Conservation (phyloP, 2,888 invertebrate genomes). For the Dorcus hopei region DNA sequence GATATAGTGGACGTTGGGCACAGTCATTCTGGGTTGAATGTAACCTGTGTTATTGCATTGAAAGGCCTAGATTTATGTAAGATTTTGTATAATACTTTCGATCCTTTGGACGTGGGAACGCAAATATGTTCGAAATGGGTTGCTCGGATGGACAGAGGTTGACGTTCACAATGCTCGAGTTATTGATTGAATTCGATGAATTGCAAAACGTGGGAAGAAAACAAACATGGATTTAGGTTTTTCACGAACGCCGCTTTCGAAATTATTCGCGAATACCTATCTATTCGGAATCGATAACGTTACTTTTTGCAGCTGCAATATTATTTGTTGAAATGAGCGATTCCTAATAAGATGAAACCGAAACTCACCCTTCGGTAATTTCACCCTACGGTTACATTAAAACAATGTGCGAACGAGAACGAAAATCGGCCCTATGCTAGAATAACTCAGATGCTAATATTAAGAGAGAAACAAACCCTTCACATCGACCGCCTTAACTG, state of each 20-base stretch:
- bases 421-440: slow-evolving; percentile 6
- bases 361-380: neutral
- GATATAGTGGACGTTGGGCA: neutral
- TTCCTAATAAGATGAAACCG: no score
- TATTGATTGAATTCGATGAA: slow-evolving; percentile 12
- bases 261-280: no score
- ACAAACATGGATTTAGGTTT: slow-evolving; percentile 4
- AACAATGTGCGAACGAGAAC: slow-evolving; percentile 14
- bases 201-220: slow-evolving; percentile 11
- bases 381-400: slow-evolving; percentile 10
- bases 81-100: slow-evolving; percentile 29
- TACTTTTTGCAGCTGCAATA: no score
- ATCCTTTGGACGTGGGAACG: slow-evolving; percentile 29
- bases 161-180: slow-evolving; percentile 7
- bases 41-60: slow-evolving; percentile 16
- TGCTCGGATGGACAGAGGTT: slow-evolving; percentile 19
- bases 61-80: slow-evolving; percentile 30
- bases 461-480: slow-evolving; percentile 13
- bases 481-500: neutral
- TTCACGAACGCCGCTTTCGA: neutral
- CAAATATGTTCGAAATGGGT: slow-evolving; percentile 32
- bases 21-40: neutral
- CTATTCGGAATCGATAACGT: no score
- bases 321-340: no score
- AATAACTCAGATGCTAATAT: neutral